Evolutionary conservation across 2,888 invertebrate genomes (phyloP).

Genomic region (Catotricha subobsoleta): DNA sequence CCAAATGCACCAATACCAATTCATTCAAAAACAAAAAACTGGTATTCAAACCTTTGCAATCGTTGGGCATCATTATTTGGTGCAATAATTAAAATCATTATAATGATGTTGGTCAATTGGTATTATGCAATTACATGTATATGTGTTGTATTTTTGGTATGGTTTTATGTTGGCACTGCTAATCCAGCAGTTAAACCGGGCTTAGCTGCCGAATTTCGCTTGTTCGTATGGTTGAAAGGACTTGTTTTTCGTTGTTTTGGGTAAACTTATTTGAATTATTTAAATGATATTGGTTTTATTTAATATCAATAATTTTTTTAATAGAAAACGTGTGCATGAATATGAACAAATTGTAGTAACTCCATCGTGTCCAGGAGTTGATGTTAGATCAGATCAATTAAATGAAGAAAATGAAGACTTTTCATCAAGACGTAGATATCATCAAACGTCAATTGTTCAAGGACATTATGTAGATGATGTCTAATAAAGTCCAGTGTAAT

Average conservation of each 20-base stretch:
- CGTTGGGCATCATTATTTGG: slow-evolving; percentile 85
- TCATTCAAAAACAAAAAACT: slow-evolving; percentile 79
- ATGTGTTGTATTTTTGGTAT: slow-evolving; percentile 61
- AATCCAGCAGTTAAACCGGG: slow-evolving; percentile 94
- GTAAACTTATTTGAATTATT: slow-evolving; percentile 34
- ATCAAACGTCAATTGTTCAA: slow-evolving; percentile 71
- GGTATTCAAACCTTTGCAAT: slow-evolving; percentile 89
- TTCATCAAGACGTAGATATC: slow-evolving; percentile 77
- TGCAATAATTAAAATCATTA: slow-evolving; percentile 64
- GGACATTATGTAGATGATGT: slow-evolving; percentile 17
- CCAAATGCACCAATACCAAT: slow-evolving; percentile 43
- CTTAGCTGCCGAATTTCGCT: slow-evolving; percentile 62
- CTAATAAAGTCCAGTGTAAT: slow-evolving; percentile 1
- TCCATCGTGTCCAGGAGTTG: slow-evolving; percentile 60
- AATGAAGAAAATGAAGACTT: slow-evolving; percentile 95
- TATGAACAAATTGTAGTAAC: slow-evolving; percentile 77
- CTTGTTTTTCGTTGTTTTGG: slow-evolving; percentile 55
- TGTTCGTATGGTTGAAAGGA: slow-evolving; percentile 60
- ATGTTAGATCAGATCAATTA: slow-evolving; percentile 66
- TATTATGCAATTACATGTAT: slow-evolving; percentile 75
- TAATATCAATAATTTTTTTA: slow-evolving; percentile 8
- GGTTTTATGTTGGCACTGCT: slow-evolving; percentile 87
- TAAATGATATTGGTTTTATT: slow-evolving; percentile 6
- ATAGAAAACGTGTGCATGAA: slow-evolving; percentile 55
- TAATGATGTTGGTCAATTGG: slow-evolving; percentile 92